These are phyloP conservation scores for Arvicola amphibius DNA, from an alignment of 2,797 vertebrate genomes.

Conservation along the genomic window DNA sequence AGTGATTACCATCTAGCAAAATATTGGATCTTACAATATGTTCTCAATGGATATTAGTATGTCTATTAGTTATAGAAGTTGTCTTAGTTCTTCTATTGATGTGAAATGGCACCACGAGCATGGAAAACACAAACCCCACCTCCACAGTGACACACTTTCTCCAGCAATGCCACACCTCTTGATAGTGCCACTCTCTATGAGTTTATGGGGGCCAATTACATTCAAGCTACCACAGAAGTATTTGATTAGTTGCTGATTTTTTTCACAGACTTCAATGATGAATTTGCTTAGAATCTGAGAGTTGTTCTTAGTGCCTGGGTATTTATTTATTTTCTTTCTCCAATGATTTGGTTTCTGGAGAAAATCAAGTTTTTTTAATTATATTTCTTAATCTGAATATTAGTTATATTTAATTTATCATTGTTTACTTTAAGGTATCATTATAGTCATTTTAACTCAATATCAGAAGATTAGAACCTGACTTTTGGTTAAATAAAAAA, in stretches of 20 bases:
- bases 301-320: background rate
- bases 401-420: slow-evolving; percentile 30
- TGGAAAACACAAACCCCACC: background rate
- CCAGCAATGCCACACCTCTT: background rate
- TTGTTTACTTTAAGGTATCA: slow-evolving; percentile 28
- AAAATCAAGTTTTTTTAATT: background rate
- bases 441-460: background rate
- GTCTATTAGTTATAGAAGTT: background rate
- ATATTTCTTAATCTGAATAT: background rate
- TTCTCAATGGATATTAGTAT: background rate
- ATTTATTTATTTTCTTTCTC: background rate
- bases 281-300: background rate
- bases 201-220: background rate
- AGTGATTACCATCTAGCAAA: background rate
- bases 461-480: background rate
- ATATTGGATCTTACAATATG: background rate
- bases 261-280: background rate
- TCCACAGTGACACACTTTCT: background rate
- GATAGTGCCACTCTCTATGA: background rate
- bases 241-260: background rate
- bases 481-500: slow-evolving; percentile 19
- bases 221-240: background rate
- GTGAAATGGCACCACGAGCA: background rate
- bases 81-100: background rate
- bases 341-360: slow-evolving; percentile 3